Base-by-base conservation (phyloP, 1,140 invertebrate genomes). In the Nomia melanderi region DNA sequence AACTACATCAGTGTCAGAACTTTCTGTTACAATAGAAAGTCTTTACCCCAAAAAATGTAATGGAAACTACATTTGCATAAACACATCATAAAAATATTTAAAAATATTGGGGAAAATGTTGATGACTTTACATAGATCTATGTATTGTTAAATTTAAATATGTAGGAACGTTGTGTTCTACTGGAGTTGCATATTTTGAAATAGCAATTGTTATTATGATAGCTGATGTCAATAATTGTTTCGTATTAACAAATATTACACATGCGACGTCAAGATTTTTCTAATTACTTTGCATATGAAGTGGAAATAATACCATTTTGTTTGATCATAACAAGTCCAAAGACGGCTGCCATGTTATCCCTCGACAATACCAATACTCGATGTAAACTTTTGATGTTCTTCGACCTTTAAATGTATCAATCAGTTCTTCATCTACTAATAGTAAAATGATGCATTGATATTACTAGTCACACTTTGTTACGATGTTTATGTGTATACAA, bases 301-400 rank as follows among this genome's bases (percentile, higher is more conserved):
- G n/a, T 23, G 25, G 14, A 41, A 33, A 36, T 11, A 25, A 47
- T 71, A 60, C 41, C 56, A 60, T 31, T 33, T 62, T 62, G 41
- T 47, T 53, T 41, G 20, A 33, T 47, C 41, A 60, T 29, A 50
- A 47, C 23, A 70, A 70, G 36, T 23, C 36, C 39, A 50, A 72
- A 72, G 57, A 72, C 8, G 41, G 27, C 70, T 57, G 57, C 70
- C 70, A 72, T 72, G 62, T 29, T 72, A 62, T 57, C 17, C 50
- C 25, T 20, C n/a, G 57, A n/a, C 44, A 53, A 72, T 72, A 44
- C 62, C 29, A 36, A 29, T 31, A 4, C 60, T 72, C 57, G 57
- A 72, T 72, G n/a, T n/a, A 62, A 27, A 27, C 39, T 60, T 56
- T 67, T 12, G 11, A 59, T 50, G 39, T n/a, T 76, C 27, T 70